A percentile compares a stretch with the other conserved stretches of the same genome.
Conservation (phyloP, 2,888 invertebrate genomes). For the Cactoblastis cactorum region DNA sequence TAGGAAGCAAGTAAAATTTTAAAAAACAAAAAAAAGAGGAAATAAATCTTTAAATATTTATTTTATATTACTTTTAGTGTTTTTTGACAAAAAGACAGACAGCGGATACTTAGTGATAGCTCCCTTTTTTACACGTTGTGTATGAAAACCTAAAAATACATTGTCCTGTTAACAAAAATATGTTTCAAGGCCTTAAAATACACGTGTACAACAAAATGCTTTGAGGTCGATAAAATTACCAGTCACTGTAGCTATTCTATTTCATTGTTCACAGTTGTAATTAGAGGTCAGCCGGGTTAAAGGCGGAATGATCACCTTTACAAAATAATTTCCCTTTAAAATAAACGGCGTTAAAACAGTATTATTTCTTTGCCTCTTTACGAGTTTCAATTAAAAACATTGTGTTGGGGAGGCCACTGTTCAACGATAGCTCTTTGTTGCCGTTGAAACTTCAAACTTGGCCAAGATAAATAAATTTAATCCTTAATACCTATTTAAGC, state of each 20-base stretch:
- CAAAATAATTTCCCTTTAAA: constrained; percentile 47
- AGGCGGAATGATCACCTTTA: constrained; percentile 41
- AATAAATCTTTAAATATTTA: too few species aligned
- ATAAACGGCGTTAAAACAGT: constrained; percentile 42
- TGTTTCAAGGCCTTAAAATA: not conserved
- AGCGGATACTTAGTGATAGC: too few species aligned
- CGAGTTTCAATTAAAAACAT: constrained; percentile 49
- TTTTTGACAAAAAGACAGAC: too few species aligned
- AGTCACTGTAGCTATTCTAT: constrained; percentile 14
- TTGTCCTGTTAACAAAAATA: too few species aligned
- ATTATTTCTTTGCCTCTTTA: constrained; percentile 46
- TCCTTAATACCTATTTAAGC: constrained; percentile 66
- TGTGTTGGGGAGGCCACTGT: constrained; percentile 28
- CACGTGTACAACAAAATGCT: not conserved
- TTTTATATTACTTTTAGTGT: too few species aligned
- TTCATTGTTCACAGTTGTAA: constrained; percentile 22
- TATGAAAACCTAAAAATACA: too few species aligned
- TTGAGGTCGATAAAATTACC: not conserved
- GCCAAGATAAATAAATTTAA: constrained; percentile 67
- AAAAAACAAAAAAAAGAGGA: too few species aligned
- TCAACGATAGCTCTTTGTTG: constrained; percentile 54
- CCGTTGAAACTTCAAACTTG: constrained; percentile 58
- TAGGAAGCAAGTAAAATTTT: too few species aligned
- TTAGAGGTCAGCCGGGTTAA: constrained; percentile 32
- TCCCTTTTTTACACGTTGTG: too few species aligned